Base-by-base conservation (phyloP, 2,888 invertebrate species). In the Phania funesta region DNA sequence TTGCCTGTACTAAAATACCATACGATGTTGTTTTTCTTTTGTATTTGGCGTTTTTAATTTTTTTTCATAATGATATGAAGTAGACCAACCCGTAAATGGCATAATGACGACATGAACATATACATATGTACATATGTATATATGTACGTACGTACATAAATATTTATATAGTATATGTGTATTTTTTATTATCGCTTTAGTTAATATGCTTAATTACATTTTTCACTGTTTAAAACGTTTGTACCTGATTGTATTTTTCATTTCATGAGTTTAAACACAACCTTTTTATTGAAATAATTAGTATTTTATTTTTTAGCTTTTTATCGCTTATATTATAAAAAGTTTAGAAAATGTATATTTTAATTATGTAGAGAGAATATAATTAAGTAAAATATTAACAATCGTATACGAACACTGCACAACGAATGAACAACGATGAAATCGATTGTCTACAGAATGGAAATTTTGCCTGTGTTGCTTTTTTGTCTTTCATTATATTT, bases 381-480 rank as follows among this genome's bases (percentile, higher is more conserved):
- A 86, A 84, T 85, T 86, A 50, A 58, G 32, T 26, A 81, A 87
- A 88, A 86, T 87, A 85, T 87, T 84, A 86, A 87, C 86, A 87
- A 87, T 87, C 87, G 85, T 80, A 83, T 86, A 70, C 84, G 85
- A 83, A 70, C 82, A 68, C 76, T 67, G 58, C 64, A 84, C 78
- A 77, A 76, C 82, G 79, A 83, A 74, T 85, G 86, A 86, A 85
- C 86, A 79, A 80, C 85, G 73, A 85, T 83, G 82, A 83, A 86
- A 86, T 86, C 86, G 86, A 85, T 76, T 87, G 87, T 88, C 87
- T 88, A 87, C 88, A 88, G 88, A 88, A 88, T 88, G 88, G 88
- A 89, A 88, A 88, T 88, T 89, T 88, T 87, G 88, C 87, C 88
- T 83, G 81, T 84, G 79, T 83, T 80, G 77, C 71, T 83, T 83